Evolutionary conservation across 2,113 vertebrate genomes (phyloP).

Genomic region (Leuciscus idus): DNA sequence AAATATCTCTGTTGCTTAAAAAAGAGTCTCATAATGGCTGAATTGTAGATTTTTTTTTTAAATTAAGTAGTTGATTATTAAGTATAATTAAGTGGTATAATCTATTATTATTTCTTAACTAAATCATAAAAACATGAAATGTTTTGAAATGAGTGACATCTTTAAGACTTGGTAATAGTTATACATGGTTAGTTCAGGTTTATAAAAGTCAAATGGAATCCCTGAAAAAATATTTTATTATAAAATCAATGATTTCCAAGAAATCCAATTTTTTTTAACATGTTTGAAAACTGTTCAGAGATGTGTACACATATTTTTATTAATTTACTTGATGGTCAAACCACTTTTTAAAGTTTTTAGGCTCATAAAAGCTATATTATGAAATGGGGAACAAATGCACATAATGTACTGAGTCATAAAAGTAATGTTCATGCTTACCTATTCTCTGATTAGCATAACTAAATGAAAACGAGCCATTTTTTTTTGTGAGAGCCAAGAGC

Average conservation of each 20-base stretch:
- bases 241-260: no score
- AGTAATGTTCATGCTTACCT: not conserved
- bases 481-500: not conserved
- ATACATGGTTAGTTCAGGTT: not conserved
- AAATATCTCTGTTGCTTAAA: not conserved
- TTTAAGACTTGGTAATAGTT: not conserved
- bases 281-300: not conserved
- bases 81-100: not conserved
- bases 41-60: no score
- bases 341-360: not conserved
- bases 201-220: not conserved
- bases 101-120: not conserved
- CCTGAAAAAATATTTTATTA: no score
- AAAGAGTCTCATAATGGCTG: not conserved
- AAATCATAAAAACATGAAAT: not conserved
- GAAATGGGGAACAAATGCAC: not conserved
- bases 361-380: not conserved
- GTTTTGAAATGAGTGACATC: not conserved
- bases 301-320: not conserved
- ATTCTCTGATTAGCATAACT: slow-evolving; percentile 11
- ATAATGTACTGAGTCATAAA: slow-evolving; percentile 10
- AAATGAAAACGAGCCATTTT: not conserved
- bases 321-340: not conserved
- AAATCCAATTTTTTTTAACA: no score
- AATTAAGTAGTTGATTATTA: not conserved